Evolutionary conservation across 2,888 invertebrate genomes (phyloP), one percentile per base, ranked within the genome.

Genomic region (Chromoteleia sp.): DNA sequence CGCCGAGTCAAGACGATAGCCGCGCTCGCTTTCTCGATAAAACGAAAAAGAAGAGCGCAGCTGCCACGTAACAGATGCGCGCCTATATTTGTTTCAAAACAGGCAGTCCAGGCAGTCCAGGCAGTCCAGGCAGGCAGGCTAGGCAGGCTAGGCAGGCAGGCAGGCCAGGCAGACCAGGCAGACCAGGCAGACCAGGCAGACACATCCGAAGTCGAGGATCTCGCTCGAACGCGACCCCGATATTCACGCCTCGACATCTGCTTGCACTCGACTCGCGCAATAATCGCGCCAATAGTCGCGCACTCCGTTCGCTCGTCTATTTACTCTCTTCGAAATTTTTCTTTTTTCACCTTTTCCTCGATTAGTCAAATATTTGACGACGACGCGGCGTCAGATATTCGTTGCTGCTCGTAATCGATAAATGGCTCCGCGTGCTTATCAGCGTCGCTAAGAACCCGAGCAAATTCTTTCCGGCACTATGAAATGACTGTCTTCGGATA

Each of bases 31-130:
- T 70, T 30, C 63, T 29, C 61, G 56, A 63, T 48, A 63, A 61
- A 63, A 48, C 39, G 70, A 48, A 76, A 70, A 77, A 52, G 63
- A 6, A 63, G 68, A 76, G 17, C 15, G 59, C 76, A 76, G 76
- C 68, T 76, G 76, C 30, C 59, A 12, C 29, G 43, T 30, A 59
- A 68, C 75, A 76, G 75, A 76, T 76, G 75, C 67, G 36, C 45
- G 50, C 67, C 36, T 76, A 58, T 61, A 61, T 76, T 68, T 68
- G 76, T 76, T 76, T 76, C 76, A 70, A 68, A 76, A 54, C 25
- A 52, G 17, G 59, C n/a, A n/a, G n/a, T n/a, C n/a, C n/a, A n/a
- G n/a, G n/a, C n/a, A n/a, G n/a, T n/a, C n/a, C n/a, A n/a, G n/a
- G n/a, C n/a, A n/a, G n/a, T n/a, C n/a, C n/a, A n/a, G n/a, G n/a